Conservation (phyloP, 2,797 vertebrate species). For the Simalia tracyae region DNA sequence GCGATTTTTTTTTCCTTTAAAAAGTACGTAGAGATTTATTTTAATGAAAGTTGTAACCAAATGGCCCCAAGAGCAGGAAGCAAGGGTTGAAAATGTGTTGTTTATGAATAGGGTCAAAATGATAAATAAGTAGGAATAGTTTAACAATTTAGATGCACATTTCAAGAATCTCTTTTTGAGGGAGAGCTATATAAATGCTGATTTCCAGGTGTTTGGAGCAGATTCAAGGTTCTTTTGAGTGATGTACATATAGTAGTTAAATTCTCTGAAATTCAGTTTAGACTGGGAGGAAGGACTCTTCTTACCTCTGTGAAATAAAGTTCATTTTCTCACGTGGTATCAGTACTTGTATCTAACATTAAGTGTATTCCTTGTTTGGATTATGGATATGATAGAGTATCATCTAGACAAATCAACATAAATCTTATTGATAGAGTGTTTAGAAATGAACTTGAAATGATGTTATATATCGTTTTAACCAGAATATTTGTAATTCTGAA, state of each 20-base stretch:
- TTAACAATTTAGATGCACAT: background rate
- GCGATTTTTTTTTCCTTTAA: background rate
- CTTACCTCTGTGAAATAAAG: background rate
- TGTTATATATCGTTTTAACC: slow-evolving; percentile 53
- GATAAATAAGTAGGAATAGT: background rate
- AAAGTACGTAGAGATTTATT: background rate
- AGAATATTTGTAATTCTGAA: slow-evolving; percentile 49
- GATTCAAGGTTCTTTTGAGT: background rate
- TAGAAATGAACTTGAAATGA: slow-evolving; percentile 27
- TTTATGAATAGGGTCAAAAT: background rate
- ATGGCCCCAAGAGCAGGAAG: background rate
- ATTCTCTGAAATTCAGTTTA: background rate
- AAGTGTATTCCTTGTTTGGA: slow-evolving; percentile 48
- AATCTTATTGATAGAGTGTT: slow-evolving; percentile 47
- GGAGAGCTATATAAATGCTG: background rate
- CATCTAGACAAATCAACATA: slow-evolving; percentile 51
- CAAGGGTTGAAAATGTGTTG: background rate
- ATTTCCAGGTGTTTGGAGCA: background rate
- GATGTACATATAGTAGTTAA: background rate
- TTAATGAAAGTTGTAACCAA: background rate
- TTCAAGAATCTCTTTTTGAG: background rate
- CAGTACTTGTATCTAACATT: slow-evolving; percentile 30
- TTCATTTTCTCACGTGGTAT: slow-evolving; percentile 27
- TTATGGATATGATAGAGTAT: slow-evolving; percentile 11
- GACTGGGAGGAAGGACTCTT: background rate